These are phyloP conservation scores for Drosophila dives DNA, from an alignment of 2,888 invertebrate species.

Conservation along the genomic window DNA sequence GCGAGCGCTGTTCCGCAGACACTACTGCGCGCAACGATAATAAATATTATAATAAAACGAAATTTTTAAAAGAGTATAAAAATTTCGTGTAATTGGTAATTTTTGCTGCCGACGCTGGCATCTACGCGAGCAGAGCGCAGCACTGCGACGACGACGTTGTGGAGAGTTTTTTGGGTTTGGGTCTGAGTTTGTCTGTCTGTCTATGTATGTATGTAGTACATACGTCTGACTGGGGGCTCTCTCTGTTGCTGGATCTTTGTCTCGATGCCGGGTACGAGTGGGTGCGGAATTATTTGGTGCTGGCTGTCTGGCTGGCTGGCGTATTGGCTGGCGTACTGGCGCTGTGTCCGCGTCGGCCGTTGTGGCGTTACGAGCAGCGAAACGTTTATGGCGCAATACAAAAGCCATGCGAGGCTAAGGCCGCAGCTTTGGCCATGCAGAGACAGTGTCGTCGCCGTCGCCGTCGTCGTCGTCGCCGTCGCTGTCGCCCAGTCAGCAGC, in stretches of 20 bases:
- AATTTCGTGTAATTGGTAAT: slow-evolving; percentile 85
- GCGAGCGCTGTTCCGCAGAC: slow-evolving; percentile 81
- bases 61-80: slow-evolving; percentile 85
- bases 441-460: slow-evolving; percentile 55
- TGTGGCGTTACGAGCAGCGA: slow-evolving; percentile 85
- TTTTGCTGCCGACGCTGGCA: slow-evolving; percentile 78
- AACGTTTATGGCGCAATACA: slow-evolving; percentile 85
- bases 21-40: slow-evolving; percentile 85
- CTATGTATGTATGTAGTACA: slow-evolving; percentile 9
- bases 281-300: slow-evolving; percentile 36
- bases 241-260: slow-evolving; percentile 43
- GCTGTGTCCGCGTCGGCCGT: slow-evolving; percentile 83
- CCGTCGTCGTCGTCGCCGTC: slow-evolving; percentile 34
- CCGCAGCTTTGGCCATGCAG: slow-evolving; percentile 72
- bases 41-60: slow-evolving; percentile 85
- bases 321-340: slow-evolving; percentile 48
- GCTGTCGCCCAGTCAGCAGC: slow-evolving; percentile 68
- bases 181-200: slow-evolving; percentile 44
- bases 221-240: slow-evolving; percentile 29
- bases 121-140: slow-evolving; percentile 50
- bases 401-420: slow-evolving; percentile 84
- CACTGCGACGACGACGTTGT: slow-evolving; percentile 53
- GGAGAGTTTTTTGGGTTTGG: slow-evolving; percentile 43
- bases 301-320: slow-evolving; percentile 22
- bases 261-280: slow-evolving; percentile 56